These are phyloP conservation scores for Bucorvus abyssinicus DNA, from an alignment of 2,797 vertebrate genomes.

Conservation along the genomic window DNA sequence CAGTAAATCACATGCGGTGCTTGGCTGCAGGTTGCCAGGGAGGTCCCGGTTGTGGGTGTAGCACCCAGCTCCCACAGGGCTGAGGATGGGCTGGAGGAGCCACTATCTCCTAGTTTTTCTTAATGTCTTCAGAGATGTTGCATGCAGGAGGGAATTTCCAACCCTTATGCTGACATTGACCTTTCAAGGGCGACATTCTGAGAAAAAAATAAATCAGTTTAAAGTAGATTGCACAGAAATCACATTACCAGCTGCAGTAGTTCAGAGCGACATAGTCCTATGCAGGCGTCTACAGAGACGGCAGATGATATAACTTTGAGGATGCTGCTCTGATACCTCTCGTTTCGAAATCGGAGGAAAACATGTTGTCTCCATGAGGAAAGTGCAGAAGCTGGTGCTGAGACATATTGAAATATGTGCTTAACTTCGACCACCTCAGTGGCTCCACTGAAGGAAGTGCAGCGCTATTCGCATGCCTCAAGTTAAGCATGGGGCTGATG, in stretches of 20 bases:
- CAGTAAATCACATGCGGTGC: rapidly evolving
- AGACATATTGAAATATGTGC: neutral
- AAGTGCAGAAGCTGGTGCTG: neutral
- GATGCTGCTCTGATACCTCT: rapidly evolving
- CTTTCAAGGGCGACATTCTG: neutral
- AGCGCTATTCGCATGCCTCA: rapidly evolving
- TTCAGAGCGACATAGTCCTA: neutral
- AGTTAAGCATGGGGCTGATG: neutral
- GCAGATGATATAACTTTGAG: neutral
- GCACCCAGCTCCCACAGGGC: rapidly evolving
- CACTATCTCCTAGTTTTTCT: neutral
- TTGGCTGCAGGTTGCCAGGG: neutral
- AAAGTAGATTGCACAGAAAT: neutral
- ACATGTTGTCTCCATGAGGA: neutral
- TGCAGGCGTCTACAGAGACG: rapidly evolving
- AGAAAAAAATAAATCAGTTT: neutral
- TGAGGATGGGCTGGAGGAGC: neutral
- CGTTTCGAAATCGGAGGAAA: neutral
- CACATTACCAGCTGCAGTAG: neutral
- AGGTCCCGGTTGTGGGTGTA: neutral
- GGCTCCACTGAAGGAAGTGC: neutral
- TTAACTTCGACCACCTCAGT: neutral
- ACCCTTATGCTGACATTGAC: neutral
- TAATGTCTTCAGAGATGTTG: neutral
- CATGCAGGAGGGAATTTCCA: neutral